These are phyloP conservation scores for Dione vanillae DNA, from an alignment of 2,888 invertebrate genomes.

Conservation along the genomic window DNA sequence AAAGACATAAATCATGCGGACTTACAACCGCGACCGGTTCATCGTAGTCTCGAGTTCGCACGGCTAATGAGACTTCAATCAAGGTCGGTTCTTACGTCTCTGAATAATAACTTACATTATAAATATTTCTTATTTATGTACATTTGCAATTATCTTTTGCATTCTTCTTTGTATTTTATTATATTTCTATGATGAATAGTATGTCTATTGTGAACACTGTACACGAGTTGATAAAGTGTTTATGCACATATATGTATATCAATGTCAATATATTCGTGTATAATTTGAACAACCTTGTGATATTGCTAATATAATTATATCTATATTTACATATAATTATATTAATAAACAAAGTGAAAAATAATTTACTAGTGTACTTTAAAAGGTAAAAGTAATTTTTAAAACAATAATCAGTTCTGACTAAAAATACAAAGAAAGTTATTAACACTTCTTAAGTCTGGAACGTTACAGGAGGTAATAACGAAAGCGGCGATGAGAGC, in stretches of 20 bases:
- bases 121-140: conserved; percentile 41
- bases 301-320: not conserved
- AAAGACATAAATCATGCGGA: conserved; percentile 80
- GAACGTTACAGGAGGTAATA: conserved; percentile 64
- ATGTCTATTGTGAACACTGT: not conserved
- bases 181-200: no score
- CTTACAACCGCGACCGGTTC: conserved; percentile 75
- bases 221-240: not conserved
- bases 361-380: not conserved
- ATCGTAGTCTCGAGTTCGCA: conserved; percentile 63
- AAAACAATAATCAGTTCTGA: not conserved
- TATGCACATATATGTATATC: not conserved
- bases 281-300: not conserved
- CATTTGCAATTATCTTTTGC: conserved; percentile 25
- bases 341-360: not conserved
- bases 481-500: conserved; percentile 72
- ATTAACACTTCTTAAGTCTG: conserved; percentile 62
- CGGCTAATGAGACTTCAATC: conserved; percentile 81
- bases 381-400: not conserved
- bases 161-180: conserved; percentile 18
- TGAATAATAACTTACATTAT: conserved; percentile 62
- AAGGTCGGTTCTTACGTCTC: conserved; percentile 71
- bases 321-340: not conserved
- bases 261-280: not conserved
- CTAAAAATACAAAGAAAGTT: conserved; percentile 50